A percentile compares a stretch with the other conserved stretches of the same genome.
Conservation (phyloP, 1,140 invertebrate species). For the Drosophila eugracilis region DNA sequence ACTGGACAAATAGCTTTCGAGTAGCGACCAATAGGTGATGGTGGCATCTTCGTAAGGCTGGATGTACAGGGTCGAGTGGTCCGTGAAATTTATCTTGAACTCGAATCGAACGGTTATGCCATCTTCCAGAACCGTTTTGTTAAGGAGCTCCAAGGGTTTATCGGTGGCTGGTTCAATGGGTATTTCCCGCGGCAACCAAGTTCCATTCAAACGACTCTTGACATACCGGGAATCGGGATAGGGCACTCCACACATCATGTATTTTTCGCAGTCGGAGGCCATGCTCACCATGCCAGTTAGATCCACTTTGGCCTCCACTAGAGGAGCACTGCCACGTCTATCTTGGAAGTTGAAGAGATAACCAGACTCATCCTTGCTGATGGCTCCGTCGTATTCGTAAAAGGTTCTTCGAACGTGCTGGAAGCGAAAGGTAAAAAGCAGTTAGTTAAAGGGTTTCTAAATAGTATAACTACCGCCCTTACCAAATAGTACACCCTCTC, state of each 20-base stretch:
- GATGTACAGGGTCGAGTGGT: constrained; percentile 90
- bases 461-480: constrained; percentile 49
- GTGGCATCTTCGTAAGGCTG: constrained; percentile 87
- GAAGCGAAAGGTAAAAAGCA: not conserved
- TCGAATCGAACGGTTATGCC: constrained; percentile 41
- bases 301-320: constrained; percentile 77
- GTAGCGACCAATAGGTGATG: constrained; percentile 88
- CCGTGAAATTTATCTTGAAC: constrained; percentile 86
- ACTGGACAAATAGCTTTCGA: constrained; percentile 84
- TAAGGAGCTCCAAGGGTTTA: constrained; percentile 20
- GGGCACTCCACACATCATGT: constrained; percentile 90
- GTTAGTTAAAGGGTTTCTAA: not conserved
- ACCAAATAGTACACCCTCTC: constrained; percentile 89
- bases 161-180: constrained; percentile 35
- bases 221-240: constrained; percentile 87
- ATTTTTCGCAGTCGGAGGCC: constrained; percentile 87
- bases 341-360: constrained; percentile 90
- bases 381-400: constrained; percentile 86
- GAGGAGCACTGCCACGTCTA: constrained; percentile 87
- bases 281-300: constrained; percentile 86
- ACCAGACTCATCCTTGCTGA: constrained; percentile 87
- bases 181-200: constrained; percentile 57
- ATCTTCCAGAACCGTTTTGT: constrained; percentile 12
- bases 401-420: constrained; percentile 88
- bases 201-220: constrained; percentile 1